Percentiles rank a stretch among this genome's conserved stretches.
Evolutionary conservation across 2,888 invertebrate genomes (phyloP).

Genomic region (Cyrtodaria siliqua): DNA sequence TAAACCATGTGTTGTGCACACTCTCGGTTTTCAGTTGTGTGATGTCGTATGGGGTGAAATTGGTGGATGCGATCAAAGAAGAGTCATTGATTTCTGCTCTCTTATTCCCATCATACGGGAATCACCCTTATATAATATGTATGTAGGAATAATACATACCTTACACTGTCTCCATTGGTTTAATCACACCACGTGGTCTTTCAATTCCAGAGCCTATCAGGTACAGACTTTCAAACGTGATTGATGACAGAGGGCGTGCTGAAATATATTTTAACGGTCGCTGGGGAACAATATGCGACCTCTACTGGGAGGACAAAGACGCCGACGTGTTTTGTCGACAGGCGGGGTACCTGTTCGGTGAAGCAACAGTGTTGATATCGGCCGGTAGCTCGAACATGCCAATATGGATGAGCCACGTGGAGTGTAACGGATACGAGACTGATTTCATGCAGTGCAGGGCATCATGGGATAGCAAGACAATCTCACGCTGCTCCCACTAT

Average conservation of each 20-base stretch:
- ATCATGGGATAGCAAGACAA: slow-evolving; percentile 63
- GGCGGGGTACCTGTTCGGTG: slow-evolving; percentile 67
- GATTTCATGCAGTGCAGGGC: slow-evolving; percentile 89
- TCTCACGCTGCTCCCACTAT: slow-evolving; percentile 58
- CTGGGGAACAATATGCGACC: slow-evolving; percentile 70
- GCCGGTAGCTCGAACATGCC: slow-evolving; percentile 44
- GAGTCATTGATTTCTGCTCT: too few species aligned
- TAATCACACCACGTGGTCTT: too few species aligned
- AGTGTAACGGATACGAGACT: slow-evolving; percentile 90
- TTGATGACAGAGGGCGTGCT: slow-evolving; percentile 66
- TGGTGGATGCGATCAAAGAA: too few species aligned
- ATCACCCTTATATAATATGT: too few species aligned
- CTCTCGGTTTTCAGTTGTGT: too few species aligned
- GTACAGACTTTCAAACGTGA: slow-evolving; percentile 67
- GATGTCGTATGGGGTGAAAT: too few species aligned
- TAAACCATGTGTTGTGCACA: too few species aligned
- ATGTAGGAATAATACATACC: too few species aligned
- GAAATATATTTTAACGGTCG: slow-evolving; percentile 73
- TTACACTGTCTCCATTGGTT: too few species aligned
- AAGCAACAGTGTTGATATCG: slow-evolving; percentile 40
- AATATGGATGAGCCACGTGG: slow-evolving; percentile 90
- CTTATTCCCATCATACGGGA: too few species aligned
- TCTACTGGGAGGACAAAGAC: slow-evolving; percentile 64
- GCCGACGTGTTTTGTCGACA: slow-evolving; percentile 76
- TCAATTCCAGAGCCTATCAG: slow-evolving; percentile 70